These are phyloP conservation scores for Melipona bicolor DNA, from an alignment of 2,888 invertebrate species.

Conservation along the genomic window DNA sequence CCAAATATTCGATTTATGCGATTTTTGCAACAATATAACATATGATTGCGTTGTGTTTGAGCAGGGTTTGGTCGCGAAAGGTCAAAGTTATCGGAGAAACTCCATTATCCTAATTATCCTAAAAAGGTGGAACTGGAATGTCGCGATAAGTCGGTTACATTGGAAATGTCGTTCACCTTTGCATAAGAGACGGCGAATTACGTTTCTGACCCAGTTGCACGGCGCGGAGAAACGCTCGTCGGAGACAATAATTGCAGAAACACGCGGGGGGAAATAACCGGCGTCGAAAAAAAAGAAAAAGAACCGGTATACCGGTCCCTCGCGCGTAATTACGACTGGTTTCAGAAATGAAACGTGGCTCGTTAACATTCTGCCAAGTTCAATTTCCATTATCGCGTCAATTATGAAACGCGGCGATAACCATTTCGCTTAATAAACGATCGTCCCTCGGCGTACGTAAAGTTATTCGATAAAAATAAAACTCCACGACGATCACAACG, in stretches of 20 bases:
- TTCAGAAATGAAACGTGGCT: constrained; percentile 5
- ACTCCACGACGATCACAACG: no score
- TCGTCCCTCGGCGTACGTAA: no score
- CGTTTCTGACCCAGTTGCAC: constrained; percentile 31
- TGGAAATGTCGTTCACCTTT: constrained; percentile 17
- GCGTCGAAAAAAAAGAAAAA: neutral
- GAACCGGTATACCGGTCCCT: constrained; percentile 23
- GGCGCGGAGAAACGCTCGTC: neutral
- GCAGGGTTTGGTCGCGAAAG: no score
- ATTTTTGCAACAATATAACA: no score
- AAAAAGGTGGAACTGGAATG: neutral
- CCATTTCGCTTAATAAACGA: no score
- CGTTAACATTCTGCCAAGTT: neutral
- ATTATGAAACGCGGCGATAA: neutral
- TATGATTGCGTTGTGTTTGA: no score
- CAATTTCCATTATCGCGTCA: neutral
- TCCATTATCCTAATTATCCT: neutral
- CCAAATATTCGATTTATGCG: no score
- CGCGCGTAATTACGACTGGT: constrained; percentile 2
- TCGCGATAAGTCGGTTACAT: neutral
- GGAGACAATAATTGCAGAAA: constrained; percentile 31
- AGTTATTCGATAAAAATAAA: no score
- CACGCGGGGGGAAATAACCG: constrained; percentile 3
- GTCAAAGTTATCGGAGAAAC: no score
- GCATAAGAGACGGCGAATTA: neutral